Conservation (phyloP, 2,888 invertebrate species). For the Spilarctia lutea region DNA sequence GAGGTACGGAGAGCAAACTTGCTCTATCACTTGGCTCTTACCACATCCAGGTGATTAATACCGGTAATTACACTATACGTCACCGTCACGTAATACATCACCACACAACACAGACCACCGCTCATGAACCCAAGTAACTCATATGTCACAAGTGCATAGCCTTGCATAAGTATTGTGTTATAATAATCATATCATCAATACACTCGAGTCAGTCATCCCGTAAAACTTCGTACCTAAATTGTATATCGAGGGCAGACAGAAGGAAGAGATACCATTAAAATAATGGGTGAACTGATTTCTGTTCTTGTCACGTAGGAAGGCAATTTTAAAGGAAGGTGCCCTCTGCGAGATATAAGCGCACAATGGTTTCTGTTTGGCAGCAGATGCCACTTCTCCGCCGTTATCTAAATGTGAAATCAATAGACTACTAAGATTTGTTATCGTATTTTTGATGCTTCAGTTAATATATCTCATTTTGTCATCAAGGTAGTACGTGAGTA, state of each 20-base stretch:
- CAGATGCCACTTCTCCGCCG: conserved; percentile 59
- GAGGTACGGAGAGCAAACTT: no score
- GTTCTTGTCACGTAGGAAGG: conserved; percentile 73
- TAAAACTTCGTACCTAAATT: conserved; percentile 51
- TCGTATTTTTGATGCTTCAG: conserved; percentile 14
- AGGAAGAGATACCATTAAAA: conserved; percentile 70
- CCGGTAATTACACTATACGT: no score
- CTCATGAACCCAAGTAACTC: neutral
- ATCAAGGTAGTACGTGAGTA: neutral
- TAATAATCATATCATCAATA: neutral
- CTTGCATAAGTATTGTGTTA: neutral
- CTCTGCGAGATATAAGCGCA: conserved; percentile 51
- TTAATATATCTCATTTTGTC: neutral
- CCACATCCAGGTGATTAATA: no score
- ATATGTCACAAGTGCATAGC: neutral
- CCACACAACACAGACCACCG: no score
- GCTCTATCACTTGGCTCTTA: no score
- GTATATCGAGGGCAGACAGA: conserved; percentile 50
- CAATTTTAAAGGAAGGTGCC: conserved; percentile 72
- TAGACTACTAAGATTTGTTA: conserved; percentile 22
- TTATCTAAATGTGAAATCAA: conserved; percentile 35
- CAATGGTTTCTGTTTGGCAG: conserved; percentile 59
- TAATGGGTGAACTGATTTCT: conserved; percentile 66
- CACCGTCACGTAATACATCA: no score
- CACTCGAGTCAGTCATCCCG: conserved; percentile 3